Evolutionary conservation across 2,797 vertebrate genomes (phyloP).

Genomic region (Hypotaenidia okinawae): DNA sequence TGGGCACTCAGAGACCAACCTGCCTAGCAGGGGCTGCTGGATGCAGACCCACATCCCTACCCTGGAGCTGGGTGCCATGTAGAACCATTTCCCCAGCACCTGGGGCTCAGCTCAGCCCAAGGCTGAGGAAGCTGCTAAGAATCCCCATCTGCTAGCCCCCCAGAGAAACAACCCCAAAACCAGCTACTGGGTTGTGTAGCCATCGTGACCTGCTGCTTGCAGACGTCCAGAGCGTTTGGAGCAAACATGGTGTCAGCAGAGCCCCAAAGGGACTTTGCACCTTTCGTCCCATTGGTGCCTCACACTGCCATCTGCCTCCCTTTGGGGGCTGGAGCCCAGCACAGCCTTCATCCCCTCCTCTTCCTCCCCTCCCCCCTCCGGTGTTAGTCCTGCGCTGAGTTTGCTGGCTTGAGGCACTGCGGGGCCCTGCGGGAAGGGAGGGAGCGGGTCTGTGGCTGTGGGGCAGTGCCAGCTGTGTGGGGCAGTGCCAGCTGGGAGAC

Average conservation of each 20-base stretch:
- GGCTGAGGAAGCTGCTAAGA: neutral
- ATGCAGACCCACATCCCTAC: neutral
- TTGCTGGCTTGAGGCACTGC: slow-evolving; percentile 25
- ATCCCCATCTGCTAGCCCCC: neutral
- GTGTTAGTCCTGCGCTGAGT: neutral
- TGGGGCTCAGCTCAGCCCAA: neutral
- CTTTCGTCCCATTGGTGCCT: neutral
- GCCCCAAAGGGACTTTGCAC: slow-evolving; percentile 17
- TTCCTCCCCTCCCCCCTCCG: neutral
- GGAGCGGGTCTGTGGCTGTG: neutral
- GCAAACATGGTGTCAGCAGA: neutral
- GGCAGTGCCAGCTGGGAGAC: neutral
- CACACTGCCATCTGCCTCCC: neutral
- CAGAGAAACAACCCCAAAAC: neutral
- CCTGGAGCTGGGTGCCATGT: neutral
- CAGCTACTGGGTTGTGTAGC: neutral
- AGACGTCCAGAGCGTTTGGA: neutral
- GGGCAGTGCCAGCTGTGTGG: neutral
- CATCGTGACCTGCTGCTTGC: neutral
- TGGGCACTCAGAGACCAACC: neutral
- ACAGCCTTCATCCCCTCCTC: neutral
- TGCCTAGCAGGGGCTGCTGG: neutral
- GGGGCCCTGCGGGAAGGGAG: neutral
- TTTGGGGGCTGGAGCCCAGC: neutral
- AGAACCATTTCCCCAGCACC: neutral